Evolutionary conservation across 2,797 vertebrate species (phyloP).

Genomic region (Zalophus californianus): DNA sequence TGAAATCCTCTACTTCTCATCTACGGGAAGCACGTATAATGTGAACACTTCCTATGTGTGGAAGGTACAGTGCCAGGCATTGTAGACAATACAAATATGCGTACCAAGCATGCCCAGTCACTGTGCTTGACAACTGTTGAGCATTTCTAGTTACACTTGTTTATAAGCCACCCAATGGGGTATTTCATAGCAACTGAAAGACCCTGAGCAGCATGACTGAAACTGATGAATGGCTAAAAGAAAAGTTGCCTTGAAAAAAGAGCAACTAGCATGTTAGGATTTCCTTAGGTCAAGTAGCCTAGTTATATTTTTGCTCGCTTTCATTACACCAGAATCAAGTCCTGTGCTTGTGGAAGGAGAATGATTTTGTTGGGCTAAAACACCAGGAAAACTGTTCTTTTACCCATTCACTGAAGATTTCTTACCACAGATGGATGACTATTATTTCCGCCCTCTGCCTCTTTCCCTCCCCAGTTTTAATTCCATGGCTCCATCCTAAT

Average conservation of each 20-base stretch:
- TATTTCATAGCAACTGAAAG: not conserved
- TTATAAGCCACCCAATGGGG: not conserved
- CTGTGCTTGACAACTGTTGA: not conserved
- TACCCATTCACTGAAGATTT: not conserved
- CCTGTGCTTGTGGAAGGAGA: not conserved
- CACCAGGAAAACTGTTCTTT: not conserved
- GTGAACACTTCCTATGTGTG: not conserved
- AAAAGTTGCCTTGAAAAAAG: not conserved
- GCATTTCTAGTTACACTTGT: not conserved
- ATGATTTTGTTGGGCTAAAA: not conserved
- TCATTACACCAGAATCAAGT: not conserved
- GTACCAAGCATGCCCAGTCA: not conserved
- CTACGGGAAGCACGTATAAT: not conserved
- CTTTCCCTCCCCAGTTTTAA: not conserved
- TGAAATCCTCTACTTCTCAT: not conserved
- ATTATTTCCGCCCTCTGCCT: not conserved
- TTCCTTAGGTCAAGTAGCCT: not conserved
- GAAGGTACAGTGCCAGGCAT: not conserved
- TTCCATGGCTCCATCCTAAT: not conserved
- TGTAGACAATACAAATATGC: fast-evolving
- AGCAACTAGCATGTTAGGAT: not conserved
- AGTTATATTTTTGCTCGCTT: not conserved
- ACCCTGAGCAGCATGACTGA: not conserved
- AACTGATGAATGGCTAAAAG: not conserved
- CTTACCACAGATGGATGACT: not conserved